Percentiles rank a stretch among this genome's conserved stretches.
phyloP scores from a whole-genome alignment of 2,797 vertebrate genomes.

The Spheniscus humboldti region DNA sequence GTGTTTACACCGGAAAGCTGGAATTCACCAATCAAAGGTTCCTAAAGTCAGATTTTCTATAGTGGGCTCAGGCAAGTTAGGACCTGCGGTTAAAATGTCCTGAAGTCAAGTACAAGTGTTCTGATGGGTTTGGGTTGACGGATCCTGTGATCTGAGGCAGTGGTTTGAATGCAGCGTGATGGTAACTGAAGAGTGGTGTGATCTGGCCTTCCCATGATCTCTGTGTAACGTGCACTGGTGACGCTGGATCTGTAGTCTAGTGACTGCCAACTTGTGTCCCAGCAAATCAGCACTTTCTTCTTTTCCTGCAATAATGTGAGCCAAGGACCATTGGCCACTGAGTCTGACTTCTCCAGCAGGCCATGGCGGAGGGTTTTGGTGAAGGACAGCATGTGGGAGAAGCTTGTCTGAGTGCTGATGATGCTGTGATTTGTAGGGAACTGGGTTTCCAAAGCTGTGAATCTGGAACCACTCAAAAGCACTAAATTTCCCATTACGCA shows the following conservation, averaged over 20 bases:
- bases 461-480: not conserved
- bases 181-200: not conserved
- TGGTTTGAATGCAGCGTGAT: not conserved
- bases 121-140: not conserved
- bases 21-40: not conserved
- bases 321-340: not conserved
- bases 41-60: not conserved
- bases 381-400: not conserved
- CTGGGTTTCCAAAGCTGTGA: not conserved
- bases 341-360: not conserved
- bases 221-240: not conserved
- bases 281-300: not conserved
- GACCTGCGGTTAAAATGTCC: not conserved
- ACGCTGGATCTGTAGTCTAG: not conserved
- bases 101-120: not conserved
- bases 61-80: not conserved
- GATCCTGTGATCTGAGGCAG: not conserved
- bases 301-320: not conserved
- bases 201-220: not conserved
- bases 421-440: not conserved
- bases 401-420: not conserved
- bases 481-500: not conserved
- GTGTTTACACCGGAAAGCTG: constrained; percentile 18
- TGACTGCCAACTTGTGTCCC: not conserved
- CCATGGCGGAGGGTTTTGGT: not conserved